Evolutionary conservation across 2,888 invertebrate species (phyloP).

Genomic region (Automeris io): DNA sequence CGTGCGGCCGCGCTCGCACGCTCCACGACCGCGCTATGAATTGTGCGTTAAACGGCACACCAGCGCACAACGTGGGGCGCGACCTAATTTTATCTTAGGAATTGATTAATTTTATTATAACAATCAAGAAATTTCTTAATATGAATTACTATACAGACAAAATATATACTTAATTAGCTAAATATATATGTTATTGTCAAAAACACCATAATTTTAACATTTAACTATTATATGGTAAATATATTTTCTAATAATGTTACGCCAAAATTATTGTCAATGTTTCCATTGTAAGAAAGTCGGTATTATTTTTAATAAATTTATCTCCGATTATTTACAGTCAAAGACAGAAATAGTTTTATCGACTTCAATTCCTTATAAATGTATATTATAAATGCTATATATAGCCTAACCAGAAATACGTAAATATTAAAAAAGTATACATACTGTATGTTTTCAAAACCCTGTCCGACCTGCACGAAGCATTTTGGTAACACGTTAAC

Average conservation of each 20-base stretch:
- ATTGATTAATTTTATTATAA: constrained; percentile 9
- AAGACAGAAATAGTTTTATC: too few relatives aligned
- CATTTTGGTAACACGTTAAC: too few relatives aligned
- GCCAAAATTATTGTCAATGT: constrained; percentile 39
- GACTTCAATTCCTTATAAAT: constrained; percentile 16
- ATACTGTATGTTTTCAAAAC: too few relatives aligned
- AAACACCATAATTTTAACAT: constrained; percentile 31
- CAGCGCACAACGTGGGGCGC: too few relatives aligned
- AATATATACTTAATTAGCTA: constrained; percentile 3
- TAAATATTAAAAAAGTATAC: neutral
- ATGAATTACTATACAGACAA: constrained; percentile 10
- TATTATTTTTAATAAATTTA: too few relatives aligned
- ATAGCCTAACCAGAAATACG: neutral
- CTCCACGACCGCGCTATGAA: too few relatives aligned
- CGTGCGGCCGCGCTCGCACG: too few relatives aligned
- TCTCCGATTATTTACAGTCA: too few relatives aligned
- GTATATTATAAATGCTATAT: constrained; percentile 10
- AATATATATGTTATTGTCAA: constrained; percentile 36
- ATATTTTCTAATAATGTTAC: constrained; percentile 16
- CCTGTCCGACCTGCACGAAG: too few relatives aligned
- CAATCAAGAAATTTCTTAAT: constrained; percentile 1
- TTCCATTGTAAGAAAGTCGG: constrained; percentile 23
- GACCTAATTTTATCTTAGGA: too few relatives aligned
- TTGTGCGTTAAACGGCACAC: too few relatives aligned
- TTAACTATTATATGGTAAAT: too few relatives aligned